These are phyloP conservation scores for Torymus texanus DNA, from an alignment of 2,888 invertebrate genomes.

Conservation along the genomic window DNA sequence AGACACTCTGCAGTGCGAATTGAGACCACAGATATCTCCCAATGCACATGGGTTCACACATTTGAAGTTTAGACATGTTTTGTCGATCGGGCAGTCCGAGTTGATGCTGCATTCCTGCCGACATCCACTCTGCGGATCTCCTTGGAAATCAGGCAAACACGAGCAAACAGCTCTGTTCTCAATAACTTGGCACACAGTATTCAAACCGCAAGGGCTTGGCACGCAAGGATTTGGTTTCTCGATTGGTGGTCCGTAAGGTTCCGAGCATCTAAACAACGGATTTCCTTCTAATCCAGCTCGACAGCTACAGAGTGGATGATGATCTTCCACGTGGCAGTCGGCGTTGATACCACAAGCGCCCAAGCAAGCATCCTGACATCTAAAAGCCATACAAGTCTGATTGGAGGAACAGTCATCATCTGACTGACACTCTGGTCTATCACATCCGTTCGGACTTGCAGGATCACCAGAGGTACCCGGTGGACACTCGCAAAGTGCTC, in stretches of 20 bases:
- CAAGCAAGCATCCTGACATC: constrained; percentile 88
- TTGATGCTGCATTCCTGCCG: constrained; percentile 89
- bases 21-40: constrained; percentile 86
- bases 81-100: constrained; percentile 85
- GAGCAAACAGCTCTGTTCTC: constrained; percentile 85
- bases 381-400: constrained; percentile 87
- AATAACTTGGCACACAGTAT: constrained; percentile 86
- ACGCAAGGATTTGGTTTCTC: constrained; percentile 81
- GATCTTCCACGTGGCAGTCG: constrained; percentile 84
- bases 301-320: constrained; percentile 88
- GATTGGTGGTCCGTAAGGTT: constrained; percentile 77
- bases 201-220: constrained; percentile 86
- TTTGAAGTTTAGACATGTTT: constrained; percentile 85
- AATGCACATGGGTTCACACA: constrained; percentile 85
- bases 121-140: constrained; percentile 87
- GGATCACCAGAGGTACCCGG: constrained; percentile 87
- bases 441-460: constrained; percentile 83
- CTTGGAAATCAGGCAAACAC: constrained; percentile 85
- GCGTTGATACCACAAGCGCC: constrained; percentile 88
- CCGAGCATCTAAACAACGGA: constrained; percentile 85
- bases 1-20: constrained; percentile 86
- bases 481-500: constrained; percentile 84
- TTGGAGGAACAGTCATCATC: constrained; percentile 86
- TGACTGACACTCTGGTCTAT: constrained; percentile 86
- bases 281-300: constrained; percentile 84